phyloP scores from a whole-genome alignment of 2,888 invertebrate genomes.

The Ichneumoninae sp. region DNA sequence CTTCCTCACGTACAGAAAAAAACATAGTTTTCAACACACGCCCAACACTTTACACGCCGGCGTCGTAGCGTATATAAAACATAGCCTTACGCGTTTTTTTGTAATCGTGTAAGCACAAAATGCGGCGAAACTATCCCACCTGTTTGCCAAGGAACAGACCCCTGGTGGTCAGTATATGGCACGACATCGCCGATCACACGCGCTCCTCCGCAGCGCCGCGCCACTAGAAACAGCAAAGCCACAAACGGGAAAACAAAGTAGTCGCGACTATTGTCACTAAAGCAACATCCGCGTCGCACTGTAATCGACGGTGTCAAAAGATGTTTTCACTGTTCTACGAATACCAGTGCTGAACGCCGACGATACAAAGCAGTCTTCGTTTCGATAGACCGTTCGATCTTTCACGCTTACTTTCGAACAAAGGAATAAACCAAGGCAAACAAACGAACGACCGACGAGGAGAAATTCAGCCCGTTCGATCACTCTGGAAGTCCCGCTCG shows the following conservation, averaged over 20 bases:
- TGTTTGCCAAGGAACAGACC: conserved; percentile 28
- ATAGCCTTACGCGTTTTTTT: conserved; percentile 13
- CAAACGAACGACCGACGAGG: not conserved
- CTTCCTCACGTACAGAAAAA: not conserved
- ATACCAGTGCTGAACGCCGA: not conserved
- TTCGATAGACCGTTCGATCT: not conserved
- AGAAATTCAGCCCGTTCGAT: not conserved
- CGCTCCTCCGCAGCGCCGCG: conserved; percentile 22
- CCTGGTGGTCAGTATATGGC: conserved; percentile 54
- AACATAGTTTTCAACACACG: not conserved
- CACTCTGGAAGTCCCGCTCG: not conserved
- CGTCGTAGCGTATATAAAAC: not conserved
- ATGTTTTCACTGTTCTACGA: not conserved
- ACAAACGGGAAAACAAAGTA: not conserved
- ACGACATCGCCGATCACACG: conserved; percentile 53
- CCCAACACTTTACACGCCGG: not conserved
- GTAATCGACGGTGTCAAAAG: not conserved
- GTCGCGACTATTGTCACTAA: not conserved
- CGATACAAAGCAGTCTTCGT: not conserved
- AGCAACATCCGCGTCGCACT: not conserved
- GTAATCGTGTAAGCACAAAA: conserved; percentile 44
- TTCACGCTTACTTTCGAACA: not conserved
- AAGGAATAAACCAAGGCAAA: conserved; percentile 7
- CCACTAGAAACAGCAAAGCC: not conserved
- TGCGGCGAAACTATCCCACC: not conserved